phyloP scores from a whole-genome alignment of 1,140 invertebrate species.

The Sminthurides bifidus region DNA sequence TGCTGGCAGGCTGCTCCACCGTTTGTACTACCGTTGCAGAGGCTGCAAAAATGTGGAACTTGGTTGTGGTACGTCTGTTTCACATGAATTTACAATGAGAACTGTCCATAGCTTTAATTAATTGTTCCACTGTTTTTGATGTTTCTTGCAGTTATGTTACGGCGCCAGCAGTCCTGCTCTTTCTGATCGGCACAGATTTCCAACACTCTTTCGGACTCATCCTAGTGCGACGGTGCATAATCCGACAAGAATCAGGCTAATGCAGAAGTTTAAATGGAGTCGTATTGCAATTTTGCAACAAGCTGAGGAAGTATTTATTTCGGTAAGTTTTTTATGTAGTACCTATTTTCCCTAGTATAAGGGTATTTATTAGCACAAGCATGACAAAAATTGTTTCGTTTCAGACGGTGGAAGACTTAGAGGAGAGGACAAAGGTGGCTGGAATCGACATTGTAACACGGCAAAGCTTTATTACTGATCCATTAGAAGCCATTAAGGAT shows the following conservation, averaged over 20 bases:
- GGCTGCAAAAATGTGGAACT: conserved; percentile 99
- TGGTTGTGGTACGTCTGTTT: conserved; percentile 77
- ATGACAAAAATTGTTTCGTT: conserved; percentile 18
- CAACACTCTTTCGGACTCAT: conserved; percentile 95
- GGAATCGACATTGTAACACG: conserved; percentile 87
- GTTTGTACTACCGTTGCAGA: conserved; percentile 99
- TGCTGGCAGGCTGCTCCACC: conserved; percentile 92
- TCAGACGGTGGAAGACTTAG: conserved; percentile 93
- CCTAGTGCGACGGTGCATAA: conserved; percentile 94
- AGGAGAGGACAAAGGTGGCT: conserved; percentile 84
- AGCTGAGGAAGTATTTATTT: conserved; percentile 98
- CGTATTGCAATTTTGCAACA: conserved; percentile 93
- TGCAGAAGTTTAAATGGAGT: conserved; percentile 95
- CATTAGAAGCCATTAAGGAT: conserved; percentile 89
- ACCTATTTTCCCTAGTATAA: too few relatives aligned
- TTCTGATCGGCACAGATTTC: conserved; percentile 93
- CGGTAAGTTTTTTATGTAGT: conserved; percentile 55
- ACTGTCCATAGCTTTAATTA: conserved; percentile 1
- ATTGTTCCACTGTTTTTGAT: conserved; percentile 10
- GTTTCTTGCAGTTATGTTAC: conserved; percentile 70
- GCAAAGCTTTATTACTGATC: conserved; percentile 93
- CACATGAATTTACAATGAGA: neutral
- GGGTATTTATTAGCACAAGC: neutral
- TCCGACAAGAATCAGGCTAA: conserved; percentile 89
- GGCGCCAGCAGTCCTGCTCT: conserved; percentile 95